phyloP scores from a whole-genome alignment of 2,888 invertebrate genomes.

The Drosophila robusta region DNA sequence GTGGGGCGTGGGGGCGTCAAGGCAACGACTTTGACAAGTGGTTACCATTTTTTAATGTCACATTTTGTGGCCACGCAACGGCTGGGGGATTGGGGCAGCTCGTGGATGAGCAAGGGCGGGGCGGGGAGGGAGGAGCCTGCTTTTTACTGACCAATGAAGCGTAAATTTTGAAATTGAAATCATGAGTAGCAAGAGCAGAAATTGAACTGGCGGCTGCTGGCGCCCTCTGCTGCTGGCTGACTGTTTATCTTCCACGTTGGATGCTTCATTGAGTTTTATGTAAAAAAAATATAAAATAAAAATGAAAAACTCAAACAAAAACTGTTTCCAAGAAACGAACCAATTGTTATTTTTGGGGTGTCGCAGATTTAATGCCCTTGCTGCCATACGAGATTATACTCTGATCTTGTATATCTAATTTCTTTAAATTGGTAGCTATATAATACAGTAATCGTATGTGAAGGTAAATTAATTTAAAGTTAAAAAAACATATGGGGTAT shows the following conservation, averaged over 20 bases:
- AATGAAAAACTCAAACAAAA: constrained; percentile 14
- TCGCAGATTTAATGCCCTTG: neutral
- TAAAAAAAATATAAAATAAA: constrained; percentile 33
- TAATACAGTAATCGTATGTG: neutral
- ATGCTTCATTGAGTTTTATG: constrained; percentile 76
- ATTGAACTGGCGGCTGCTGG: constrained; percentile 29
- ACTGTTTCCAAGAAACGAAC: neutral
- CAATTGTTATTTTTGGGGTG: neutral
- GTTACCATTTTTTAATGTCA: constrained; percentile 77
- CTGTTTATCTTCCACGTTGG: constrained; percentile 63
- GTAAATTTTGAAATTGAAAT: constrained; percentile 78
- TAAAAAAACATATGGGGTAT: no score
- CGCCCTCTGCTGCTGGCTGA: constrained; percentile 29
- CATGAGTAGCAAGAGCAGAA: constrained; percentile 55
- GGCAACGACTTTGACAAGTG: constrained; percentile 67
- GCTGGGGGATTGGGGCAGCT: constrained; percentile 8
- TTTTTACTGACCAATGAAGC: constrained; percentile 73
- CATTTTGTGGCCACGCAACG: constrained; percentile 61
- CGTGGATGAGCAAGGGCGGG: neutral
- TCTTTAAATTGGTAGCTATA: no score
- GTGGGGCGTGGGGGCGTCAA: neutral
- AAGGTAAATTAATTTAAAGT: no score
- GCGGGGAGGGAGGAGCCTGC: constrained; percentile 1
- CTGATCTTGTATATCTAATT: no score
- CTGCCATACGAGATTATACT: neutral